These are phyloP conservation scores for Coccyzus lansbergi DNA, from an alignment of 2,797 vertebrate genomes.

Conservation along the genomic window DNA sequence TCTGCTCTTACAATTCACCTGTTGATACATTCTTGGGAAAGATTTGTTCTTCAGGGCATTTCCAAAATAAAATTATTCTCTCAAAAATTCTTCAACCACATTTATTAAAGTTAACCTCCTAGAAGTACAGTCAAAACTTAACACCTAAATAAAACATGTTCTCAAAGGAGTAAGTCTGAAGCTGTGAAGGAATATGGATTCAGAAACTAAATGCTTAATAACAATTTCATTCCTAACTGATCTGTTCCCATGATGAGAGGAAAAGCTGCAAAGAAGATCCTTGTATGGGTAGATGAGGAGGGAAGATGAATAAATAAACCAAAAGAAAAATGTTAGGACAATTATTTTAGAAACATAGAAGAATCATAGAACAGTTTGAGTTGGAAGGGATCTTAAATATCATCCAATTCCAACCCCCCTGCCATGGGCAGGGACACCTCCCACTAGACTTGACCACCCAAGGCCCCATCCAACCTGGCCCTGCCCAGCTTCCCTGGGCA, in stretches of 20 bases:
- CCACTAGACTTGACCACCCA: too few species aligned
- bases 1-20: not conserved
- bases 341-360: not conserved
- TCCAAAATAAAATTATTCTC: not conserved
- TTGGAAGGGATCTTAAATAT: too few species aligned
- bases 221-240: not conserved
- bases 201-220: not conserved
- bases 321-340: not conserved
- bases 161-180: not conserved
- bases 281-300: not conserved
- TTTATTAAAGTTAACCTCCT: constrained; percentile 1
- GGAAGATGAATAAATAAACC: not conserved
- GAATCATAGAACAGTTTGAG: too few species aligned
- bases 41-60: not conserved
- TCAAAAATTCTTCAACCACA: not conserved
- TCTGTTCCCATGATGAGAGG: not conserved
- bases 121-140: not conserved
- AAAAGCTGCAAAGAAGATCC: not conserved
- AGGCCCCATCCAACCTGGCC: too few species aligned
- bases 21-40: not conserved
- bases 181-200: not conserved
- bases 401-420: too few species aligned
- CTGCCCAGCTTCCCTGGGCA: too few species aligned
- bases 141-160: not conserved
- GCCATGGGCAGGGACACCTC: too few species aligned